Percentiles rank a stretch among this genome's conserved stretches.
These are phyloP conservation scores for Eupeodes latifasciatus DNA, from an alignment of 2,888 invertebrate species.

Conservation along the genomic window DNA sequence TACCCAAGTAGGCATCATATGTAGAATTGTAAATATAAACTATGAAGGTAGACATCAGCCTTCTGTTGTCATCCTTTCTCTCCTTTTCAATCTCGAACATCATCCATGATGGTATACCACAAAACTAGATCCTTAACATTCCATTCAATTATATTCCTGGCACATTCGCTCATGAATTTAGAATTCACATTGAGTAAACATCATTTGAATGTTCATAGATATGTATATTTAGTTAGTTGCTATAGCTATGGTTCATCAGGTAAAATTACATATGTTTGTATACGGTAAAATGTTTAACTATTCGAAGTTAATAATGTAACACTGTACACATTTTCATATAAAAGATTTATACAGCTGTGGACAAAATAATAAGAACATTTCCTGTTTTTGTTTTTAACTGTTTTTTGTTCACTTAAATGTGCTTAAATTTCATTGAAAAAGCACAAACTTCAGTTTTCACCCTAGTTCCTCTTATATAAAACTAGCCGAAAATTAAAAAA, in stretches of 20 bases:
- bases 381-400: too few relatives aligned
- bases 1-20: neutral
- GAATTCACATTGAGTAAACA: constrained; percentile 27
- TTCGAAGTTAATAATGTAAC: constrained; percentile 22
- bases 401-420: too few relatives aligned
- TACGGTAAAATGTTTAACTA: constrained; percentile 43
- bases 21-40: neutral
- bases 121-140: neutral
- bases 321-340: neutral
- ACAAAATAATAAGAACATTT: too few relatives aligned
- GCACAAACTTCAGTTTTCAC: fast-evolving
- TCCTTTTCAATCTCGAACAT: neutral
- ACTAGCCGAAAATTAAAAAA: too few relatives aligned
- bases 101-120: neutral
- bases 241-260: too few relatives aligned
- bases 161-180: constrained; percentile 22
- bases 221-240: neutral
- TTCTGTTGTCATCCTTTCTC: neutral
- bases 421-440: too few relatives aligned
- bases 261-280: neutral
- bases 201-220: neutral
- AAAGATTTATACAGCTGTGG: too few relatives aligned
- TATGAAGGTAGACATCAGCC: neutral
- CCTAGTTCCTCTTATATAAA: too few relatives aligned
- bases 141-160: constrained; percentile 25